phyloP scores from a whole-genome alignment of 2,888 invertebrate genomes.

The Nysson spinosus region DNA sequence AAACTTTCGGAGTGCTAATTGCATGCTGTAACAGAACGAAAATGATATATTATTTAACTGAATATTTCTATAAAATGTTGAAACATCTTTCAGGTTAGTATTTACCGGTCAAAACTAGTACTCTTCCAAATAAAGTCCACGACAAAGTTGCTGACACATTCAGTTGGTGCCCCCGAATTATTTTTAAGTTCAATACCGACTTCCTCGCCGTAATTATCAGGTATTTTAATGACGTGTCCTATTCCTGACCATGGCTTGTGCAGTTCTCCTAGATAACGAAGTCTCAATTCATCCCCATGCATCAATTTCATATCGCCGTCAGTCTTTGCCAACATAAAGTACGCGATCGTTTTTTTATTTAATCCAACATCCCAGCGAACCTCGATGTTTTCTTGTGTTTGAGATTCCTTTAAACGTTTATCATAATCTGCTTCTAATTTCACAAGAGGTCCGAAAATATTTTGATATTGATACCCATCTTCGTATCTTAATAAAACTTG shows the following conservation, averaged over 20 bases:
- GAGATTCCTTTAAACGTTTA: constrained; percentile 97
- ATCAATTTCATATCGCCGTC: constrained; percentile 99
- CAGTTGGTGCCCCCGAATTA: constrained; percentile 93
- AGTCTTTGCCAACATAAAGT: constrained; percentile 97
- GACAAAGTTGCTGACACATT: constrained; percentile 96
- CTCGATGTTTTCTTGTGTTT: constrained; percentile 98
- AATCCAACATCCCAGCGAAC: constrained; percentile 99
- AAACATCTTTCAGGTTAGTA: constrained; percentile 11
- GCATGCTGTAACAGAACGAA: constrained; percentile 86
- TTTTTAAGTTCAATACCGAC: constrained; percentile 97
- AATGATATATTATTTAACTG: constrained; percentile 1
- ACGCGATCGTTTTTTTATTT: constrained; percentile 98
- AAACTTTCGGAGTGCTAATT: constrained; percentile 94
- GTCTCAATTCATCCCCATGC: constrained; percentile 98
- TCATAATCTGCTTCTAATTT: constrained; percentile 99
- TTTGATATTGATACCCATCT: constrained; percentile 99
- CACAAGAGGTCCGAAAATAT: constrained; percentile 97
- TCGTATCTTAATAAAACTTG: constrained; percentile 90
- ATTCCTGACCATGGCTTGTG: constrained; percentile 98
- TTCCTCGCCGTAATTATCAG: constrained; percentile 98
- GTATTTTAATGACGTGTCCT: constrained; percentile 97
- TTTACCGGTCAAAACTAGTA: constrained; percentile 95
- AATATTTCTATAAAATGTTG: neutral
- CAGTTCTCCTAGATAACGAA: constrained; percentile 94
- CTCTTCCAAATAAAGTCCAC: constrained; percentile 99